Conservation (phyloP, 2,113 vertebrate genomes). For the Oreochromis tanganicae region DNA sequence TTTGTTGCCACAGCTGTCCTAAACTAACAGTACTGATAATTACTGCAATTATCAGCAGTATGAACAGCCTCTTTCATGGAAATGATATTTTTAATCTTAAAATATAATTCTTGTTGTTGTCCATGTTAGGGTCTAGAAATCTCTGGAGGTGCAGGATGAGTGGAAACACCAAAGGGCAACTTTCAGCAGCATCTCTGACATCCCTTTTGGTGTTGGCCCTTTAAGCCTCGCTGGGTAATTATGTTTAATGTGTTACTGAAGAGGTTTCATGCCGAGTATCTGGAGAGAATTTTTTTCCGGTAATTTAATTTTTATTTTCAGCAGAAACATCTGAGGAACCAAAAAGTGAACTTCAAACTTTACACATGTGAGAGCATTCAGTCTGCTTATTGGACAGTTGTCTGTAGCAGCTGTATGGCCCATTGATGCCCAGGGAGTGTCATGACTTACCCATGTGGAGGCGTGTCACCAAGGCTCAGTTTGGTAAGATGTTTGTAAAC, state of each 20-base stretch:
- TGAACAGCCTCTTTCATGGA: background rate
- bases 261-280: background rate
- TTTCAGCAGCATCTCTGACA: background rate
- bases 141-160: background rate
- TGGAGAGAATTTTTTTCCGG: background rate
- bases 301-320: background rate
- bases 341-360: background rate
- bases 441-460: background rate
- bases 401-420: background rate
- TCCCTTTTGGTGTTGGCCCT: background rate
- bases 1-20: background rate
- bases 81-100: background rate
- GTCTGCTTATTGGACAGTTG: background rate
- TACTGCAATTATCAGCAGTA: background rate
- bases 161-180: background rate
- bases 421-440: background rate
- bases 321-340: background rate
- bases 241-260: background rate
- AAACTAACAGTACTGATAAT: background rate
- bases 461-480: background rate
- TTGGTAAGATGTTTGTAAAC: background rate
- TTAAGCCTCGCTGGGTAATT: background rate
- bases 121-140: background rate
- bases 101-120: background rate
- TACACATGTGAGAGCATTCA: background rate